Percentiles rank a stretch among this genome's conserved stretches.
Conservation (phyloP, 2,113 vertebrate species). For the Gymnorhina tibicen region DNA sequence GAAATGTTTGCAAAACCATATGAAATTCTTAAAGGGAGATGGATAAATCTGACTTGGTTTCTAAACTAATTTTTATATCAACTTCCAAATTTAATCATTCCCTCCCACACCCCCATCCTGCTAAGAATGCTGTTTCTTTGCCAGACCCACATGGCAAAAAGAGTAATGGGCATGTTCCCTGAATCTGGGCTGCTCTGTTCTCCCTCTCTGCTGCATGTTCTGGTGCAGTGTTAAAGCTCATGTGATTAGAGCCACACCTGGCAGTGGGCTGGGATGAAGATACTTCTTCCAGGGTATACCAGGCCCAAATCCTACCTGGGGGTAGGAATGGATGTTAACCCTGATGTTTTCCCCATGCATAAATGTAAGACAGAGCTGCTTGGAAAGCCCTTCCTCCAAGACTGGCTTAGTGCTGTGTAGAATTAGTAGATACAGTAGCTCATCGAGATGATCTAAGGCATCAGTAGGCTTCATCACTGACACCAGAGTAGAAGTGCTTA, state of each 20-base stretch:
- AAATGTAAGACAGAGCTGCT: background rate
- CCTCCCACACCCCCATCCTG: background rate
- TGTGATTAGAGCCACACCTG: background rate
- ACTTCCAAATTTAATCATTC: background rate
- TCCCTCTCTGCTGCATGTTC: background rate
- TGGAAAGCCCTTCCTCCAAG: background rate
- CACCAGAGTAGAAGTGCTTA: background rate
- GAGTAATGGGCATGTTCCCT: background rate
- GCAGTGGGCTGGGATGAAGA: background rate
- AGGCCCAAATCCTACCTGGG: background rate
- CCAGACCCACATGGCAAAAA: background rate
- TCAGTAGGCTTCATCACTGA: background rate
- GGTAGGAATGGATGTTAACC: background rate
- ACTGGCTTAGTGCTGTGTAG: background rate
- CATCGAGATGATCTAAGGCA: background rate
- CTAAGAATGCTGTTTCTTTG: background rate
- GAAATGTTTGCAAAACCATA: background rate
- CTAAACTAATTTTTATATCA: background rate
- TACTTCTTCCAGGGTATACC: background rate
- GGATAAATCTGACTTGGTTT: background rate
- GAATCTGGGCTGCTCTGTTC: background rate
- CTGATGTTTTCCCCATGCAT: background rate
- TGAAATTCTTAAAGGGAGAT: background rate
- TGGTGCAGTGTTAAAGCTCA: background rate
- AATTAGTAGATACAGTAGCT: background rate